These are phyloP conservation scores for Isotomurus palustris DNA, from an alignment of 2,888 invertebrate species.

Conservation along the genomic window DNA sequence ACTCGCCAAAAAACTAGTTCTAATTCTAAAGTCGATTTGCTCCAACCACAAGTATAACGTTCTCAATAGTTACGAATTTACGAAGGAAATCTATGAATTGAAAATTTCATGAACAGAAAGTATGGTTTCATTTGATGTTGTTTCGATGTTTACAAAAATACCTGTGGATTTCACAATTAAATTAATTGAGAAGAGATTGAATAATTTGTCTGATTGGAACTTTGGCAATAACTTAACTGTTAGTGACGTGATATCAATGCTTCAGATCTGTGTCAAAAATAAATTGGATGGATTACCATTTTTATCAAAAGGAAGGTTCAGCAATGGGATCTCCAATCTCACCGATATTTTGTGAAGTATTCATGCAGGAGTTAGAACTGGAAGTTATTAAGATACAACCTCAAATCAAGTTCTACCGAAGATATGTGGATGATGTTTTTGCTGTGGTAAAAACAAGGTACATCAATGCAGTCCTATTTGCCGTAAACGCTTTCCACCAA, in stretches of 20 bases:
- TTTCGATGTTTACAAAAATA: neutral
- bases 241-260: neutral
- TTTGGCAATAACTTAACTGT: neutral
- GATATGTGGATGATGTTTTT: slow-evolving; percentile 20
- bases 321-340: slow-evolving; percentile 1
- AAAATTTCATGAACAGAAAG: neutral
- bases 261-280: neutral
- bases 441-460: neutral
- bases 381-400: neutral
- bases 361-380: neutral
- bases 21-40: neutral
- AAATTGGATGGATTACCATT: neutral
- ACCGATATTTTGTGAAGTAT: neutral
- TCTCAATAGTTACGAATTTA: neutral
- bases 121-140: neutral
- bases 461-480: neutral
- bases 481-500: slow-evolving; percentile 2
- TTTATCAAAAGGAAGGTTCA: neutral
- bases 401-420: neutral
- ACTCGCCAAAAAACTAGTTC: neutral
- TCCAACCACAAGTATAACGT: neutral
- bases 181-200: neutral
- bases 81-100: neutral
- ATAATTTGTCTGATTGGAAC: neutral
- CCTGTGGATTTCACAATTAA: neutral